Evolutionary conservation across 2,797 vertebrate species (phyloP).

Genomic region (Micropoecilia bifurca): DNA sequence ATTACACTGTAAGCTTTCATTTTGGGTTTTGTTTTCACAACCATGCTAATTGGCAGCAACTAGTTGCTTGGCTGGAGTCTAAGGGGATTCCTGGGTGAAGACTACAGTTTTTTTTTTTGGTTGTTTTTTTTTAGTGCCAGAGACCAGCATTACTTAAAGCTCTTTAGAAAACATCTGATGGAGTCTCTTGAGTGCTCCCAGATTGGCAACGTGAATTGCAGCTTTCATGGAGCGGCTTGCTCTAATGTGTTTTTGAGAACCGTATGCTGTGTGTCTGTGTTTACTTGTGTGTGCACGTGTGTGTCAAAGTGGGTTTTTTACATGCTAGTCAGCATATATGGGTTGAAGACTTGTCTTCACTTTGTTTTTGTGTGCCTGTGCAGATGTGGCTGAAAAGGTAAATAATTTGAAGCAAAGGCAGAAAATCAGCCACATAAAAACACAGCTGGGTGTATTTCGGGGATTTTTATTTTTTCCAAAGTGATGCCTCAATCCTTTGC

Average conservation of each 20-base stretch:
- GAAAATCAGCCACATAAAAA: conserved; percentile 46
- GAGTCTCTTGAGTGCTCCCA: conserved; percentile 76
- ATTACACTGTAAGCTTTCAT: conserved; percentile 26
- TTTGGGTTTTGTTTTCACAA: conserved; percentile 52
- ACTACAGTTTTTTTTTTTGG: conserved; percentile 43
- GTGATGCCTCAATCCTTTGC: conserved; percentile 57
- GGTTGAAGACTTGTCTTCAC: conserved; percentile 34
- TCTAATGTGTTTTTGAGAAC: conserved; percentile 66
- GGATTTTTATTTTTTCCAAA: conserved; percentile 13
- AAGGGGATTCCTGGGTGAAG: conserved; percentile 54
- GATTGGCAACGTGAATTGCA: conserved; percentile 77
- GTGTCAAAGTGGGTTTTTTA: conserved; percentile 17
- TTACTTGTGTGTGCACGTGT: conserved; percentile 11
- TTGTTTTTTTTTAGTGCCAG: conserved; percentile 65
- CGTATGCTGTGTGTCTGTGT: conserved; percentile 32
- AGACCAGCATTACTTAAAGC: conserved; percentile 58
- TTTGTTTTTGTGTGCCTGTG: conserved; percentile 24
- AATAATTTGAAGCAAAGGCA: conserved; percentile 63
- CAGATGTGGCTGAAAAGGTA: conserved; percentile 56
- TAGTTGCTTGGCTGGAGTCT: conserved; percentile 45
- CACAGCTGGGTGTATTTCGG: conserved; percentile 63
- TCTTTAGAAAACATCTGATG: conserved; percentile 78
- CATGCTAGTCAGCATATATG: conserved; percentile 43
- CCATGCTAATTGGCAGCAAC: conserved; percentile 46
- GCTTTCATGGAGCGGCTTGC: conserved; percentile 70